These are phyloP conservation scores for Eleutherodactylus coqui DNA, from an alignment of 2,797 vertebrate species.

Conservation along the genomic window DNA sequence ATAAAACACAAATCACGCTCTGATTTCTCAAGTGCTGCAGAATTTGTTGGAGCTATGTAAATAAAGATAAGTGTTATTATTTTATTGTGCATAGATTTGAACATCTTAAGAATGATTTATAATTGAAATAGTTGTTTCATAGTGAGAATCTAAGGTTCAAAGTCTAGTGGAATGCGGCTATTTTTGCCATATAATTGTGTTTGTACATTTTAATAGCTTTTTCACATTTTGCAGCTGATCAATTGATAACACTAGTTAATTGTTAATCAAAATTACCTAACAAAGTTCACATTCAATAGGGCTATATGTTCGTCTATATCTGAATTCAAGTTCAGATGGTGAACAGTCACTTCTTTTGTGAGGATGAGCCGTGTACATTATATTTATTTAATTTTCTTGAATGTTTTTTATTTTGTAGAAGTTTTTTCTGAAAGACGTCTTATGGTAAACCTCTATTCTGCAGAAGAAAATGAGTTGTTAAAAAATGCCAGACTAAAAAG, in stretches of 20 bases:
- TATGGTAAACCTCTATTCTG: conserved; percentile 50
- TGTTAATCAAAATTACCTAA: conserved; percentile 50
- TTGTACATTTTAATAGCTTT: conserved; percentile 42
- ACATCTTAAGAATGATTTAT: not conserved
- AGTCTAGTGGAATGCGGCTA: not conserved
- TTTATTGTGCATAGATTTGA: not conserved
- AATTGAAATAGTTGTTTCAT: not conserved
- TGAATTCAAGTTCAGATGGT: conserved; percentile 1
- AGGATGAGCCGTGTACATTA: conserved; percentile 66
- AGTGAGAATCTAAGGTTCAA: not conserved
- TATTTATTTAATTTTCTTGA: conserved; percentile 34
- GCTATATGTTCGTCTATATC: not conserved
- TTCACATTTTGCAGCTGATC: conserved; percentile 36
- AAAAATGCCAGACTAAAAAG: conserved; percentile 70
- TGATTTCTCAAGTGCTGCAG: too few species aligned
- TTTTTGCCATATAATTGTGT: not conserved
- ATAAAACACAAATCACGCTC: too few species aligned
- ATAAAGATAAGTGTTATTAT: too few species aligned
- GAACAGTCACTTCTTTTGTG: not conserved
- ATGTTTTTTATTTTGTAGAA: conserved; percentile 62
- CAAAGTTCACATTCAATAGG: conserved; percentile 38
- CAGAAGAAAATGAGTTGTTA: conserved; percentile 56
- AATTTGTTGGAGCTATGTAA: too few species aligned
- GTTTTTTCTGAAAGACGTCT: conserved; percentile 61
- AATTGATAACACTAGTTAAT: conserved; percentile 53